Conservation (phyloP, 2,888 invertebrate genomes). For the Lathronympha strigana region DNA sequence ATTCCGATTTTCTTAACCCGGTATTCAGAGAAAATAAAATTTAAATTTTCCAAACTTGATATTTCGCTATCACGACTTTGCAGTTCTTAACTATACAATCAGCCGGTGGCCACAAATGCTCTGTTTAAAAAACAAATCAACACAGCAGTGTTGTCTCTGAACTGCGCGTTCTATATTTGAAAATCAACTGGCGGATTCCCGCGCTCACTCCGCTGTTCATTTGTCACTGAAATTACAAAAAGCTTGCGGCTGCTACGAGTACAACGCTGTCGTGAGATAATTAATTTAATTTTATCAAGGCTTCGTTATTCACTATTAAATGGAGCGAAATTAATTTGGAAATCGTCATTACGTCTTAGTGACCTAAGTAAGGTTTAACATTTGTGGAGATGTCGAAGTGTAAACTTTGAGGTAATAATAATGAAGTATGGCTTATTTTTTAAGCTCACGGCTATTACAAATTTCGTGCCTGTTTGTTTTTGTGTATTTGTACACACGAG, state of each 20-base stretch:
- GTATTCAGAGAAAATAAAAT: too few relatives aligned
- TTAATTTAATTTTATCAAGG: slow-evolving; percentile 70
- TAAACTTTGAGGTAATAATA: not conserved
- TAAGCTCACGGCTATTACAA: too few relatives aligned
- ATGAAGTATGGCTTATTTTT: too few relatives aligned
- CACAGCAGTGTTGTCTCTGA: slow-evolving; percentile 48
- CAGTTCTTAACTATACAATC: not conserved
- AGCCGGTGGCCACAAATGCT: slow-evolving; percentile 25
- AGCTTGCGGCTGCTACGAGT: slow-evolving; percentile 66
- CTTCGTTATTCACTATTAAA: slow-evolving; percentile 56
- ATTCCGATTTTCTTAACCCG: too few relatives aligned
- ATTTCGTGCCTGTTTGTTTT: too few relatives aligned
- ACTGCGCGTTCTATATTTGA: slow-evolving; percentile 56
- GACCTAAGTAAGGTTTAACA: slow-evolving; percentile 15
- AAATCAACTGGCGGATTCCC: slow-evolving; percentile 58
- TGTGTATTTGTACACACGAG: too few relatives aligned
- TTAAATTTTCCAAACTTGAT: too few relatives aligned
- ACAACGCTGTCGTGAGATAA: slow-evolving; percentile 57
- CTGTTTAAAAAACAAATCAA: slow-evolving; percentile 17
- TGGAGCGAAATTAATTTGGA: slow-evolving; percentile 44
- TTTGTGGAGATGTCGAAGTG: not conserved
- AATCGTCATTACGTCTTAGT: slow-evolving; percentile 37
- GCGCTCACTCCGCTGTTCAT: slow-evolving; percentile 63
- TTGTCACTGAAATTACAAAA: slow-evolving; percentile 79
- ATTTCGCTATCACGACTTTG: too few relatives aligned